Evolutionary conservation across 2,888 invertebrate species (phyloP), one percentile per base, ranked within the genome.

Genomic region (Netelia melanura): DNA sequence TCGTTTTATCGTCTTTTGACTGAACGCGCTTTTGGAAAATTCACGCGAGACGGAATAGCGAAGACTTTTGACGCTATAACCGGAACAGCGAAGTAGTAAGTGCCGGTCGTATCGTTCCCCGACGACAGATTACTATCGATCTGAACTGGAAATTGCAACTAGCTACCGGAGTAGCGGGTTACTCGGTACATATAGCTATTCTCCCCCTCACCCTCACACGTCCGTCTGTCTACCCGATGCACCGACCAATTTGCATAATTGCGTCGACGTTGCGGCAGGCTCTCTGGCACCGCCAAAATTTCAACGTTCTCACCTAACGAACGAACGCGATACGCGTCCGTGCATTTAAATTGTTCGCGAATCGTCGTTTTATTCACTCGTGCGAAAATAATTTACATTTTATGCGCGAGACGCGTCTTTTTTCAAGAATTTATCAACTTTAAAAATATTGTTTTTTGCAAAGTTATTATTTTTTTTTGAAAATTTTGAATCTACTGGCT

Each of bases 231-330:
- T 58, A 23, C 75, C 30, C 14, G 54, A 81, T 86, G 80, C 85
- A 25, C 54, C 82, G 85, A 44, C 76, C 86, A 88, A 88, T 89
- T 89, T 88, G 86, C 88, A 89, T 89, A 88, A 89, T 89, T 89
- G 89, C 86, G 79, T 84, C 84, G 85, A 68, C 85, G 82, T 83
- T 83, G 84, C 23, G 52, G 17, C 78, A 67, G 58, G 62, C 25
- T 76, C 62, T 52, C 38, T 38, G 54, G 76, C 77, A 72, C 72
- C 68, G 48, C n/a, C 61, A 72, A 81, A 68, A 85, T 68, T 72
- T 43, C 70, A 54, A 25, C 17, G 38, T 75, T 79, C 23, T 54
- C 43, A 67, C 65, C 54, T 54, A 30, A 11, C 43, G 43, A 44
- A 56, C 62, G 62, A 68, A 74, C 58, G 8, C 21, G 21, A 54